Evolutionary conservation across 2,888 invertebrate genomes (phyloP).

Genomic region (Luperina nickerlii): DNA sequence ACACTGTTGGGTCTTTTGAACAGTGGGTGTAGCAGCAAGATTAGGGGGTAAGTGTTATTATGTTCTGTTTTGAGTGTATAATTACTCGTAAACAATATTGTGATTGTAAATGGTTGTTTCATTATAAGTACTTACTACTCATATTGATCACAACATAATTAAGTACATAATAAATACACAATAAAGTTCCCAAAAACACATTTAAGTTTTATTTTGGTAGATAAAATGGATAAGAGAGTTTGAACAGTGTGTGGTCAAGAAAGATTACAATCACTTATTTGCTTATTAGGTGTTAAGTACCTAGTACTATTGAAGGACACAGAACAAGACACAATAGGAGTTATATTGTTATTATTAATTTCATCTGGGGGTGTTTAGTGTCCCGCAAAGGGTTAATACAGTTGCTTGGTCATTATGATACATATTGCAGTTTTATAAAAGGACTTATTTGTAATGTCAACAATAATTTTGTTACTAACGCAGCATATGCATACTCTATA

Average conservation of each 20-base stretch:
- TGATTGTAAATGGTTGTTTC: neutral
- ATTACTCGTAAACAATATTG: neutral
- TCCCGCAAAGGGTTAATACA: neutral
- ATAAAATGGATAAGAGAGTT: neutral
- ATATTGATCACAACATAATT: neutral
- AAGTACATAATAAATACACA: neutral
- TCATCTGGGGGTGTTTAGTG: neutral
- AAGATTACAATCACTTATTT: neutral
- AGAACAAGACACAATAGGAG: neutral
- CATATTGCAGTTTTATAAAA: neutral
- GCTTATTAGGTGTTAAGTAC: neutral
- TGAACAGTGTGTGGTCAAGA: neutral
- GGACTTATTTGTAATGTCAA: neutral
- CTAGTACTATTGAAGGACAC: no score
- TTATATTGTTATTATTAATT: neutral
- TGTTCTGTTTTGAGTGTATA: neutral
- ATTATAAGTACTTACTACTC: neutral
- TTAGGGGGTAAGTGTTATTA: conserved; percentile 77
- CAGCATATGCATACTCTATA: neutral
- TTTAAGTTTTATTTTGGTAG: neutral
- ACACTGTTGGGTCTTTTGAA: conserved; percentile 87
- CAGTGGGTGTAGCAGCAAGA: conserved; percentile 77
- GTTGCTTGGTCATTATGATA: neutral
- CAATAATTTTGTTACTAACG: neutral
- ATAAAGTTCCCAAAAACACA: neutral